Base-by-base conservation (phyloP, 2,888 invertebrate genomes). In the Dryocosmus kuriphilus region DNA sequence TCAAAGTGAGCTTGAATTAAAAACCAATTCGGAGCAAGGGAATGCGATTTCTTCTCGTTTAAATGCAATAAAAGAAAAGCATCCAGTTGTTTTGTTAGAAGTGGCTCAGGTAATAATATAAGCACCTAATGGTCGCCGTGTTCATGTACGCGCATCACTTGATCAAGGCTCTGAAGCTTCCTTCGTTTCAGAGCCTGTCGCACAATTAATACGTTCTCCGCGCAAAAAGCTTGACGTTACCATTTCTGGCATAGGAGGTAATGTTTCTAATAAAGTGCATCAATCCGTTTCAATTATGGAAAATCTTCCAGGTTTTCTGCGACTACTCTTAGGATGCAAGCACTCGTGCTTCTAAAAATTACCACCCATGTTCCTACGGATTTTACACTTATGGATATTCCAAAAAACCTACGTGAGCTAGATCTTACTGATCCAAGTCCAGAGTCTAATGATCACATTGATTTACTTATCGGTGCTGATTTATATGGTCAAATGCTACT, bases 111-210 rank as follows among this genome's bases (percentile, higher is more conserved):
- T 79, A 19, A 24, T 24, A 71, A 79, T n/a, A n/a, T n/a, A n/a
- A n/a, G n/a, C n/a, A n/a, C n/a, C n/a, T n/a, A n/a, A n/a, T n/a
- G n/a, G n/a, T n/a, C n/a, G n/a, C n/a, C n/a, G n/a, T n/a, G n/a
- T n/a, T n/a, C n/a, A n/a, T n/a, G n/a, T n/a, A n/a, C n/a, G n/a
- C n/a, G n/a, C n/a, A n/a, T n/a, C n/a, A n/a, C n/a, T n/a, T n/a
- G n/a, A n/a, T n/a, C n/a, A n/a, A n/a, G n/a, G n/a, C n/a, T n/a
- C n/a, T 1, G 77, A 79, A 22, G 75, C 77, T 0, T 62, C 78
- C 0, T 78, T 81, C 35, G 32, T 79, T 0, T 67, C 67, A 7
- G 76, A 76, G n/a, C 46, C 77, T 7, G 22, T 77, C 24, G 79
- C 65, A 1, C 78, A 79, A 73, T 41, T 51, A 35, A 35, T 79